Base-by-base conservation (phyloP, 2,113 vertebrate genomes). In the Promerops cafer region DNA sequence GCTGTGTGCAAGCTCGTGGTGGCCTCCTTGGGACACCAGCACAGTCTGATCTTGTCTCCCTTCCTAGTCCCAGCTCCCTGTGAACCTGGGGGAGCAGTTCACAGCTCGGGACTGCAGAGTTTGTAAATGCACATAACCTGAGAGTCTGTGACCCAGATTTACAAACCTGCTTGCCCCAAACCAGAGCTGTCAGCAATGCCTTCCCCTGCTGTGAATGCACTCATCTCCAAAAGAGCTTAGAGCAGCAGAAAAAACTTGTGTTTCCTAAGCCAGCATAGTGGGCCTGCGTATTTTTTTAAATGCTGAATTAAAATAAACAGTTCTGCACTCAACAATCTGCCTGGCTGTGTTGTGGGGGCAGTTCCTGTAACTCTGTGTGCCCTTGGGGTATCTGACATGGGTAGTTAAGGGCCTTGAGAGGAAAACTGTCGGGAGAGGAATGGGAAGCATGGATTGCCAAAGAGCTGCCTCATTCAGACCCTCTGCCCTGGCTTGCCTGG, bases 231-330 rank as follows among this genome's bases (percentile, higher is more conserved):
- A 93, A 89, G 71, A 47, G 94, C 93, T 94, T 90, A 92, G 52
- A 53, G 64, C 76, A 84, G 94, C 94, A 97, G 83, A 86, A 94
- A 85, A 64, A 56, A 42, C n/a, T 65, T 75, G 68, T 42, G 37
- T 61, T 94, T 56, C 90, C 56, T 84, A 84, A 89, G 80, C 88
- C 57, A 35, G n/a, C 0, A 0, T 33, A 52, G 86, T 40, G 53
- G 56, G 84, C 27, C 64, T 66, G 66, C 44, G 64, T 89, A 8
- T 49, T 93, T 94, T 90, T 96, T 76, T 44, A 10, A 60, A 64
- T 28, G 27, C 27, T 77, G 31, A 66, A 93, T 80, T 91, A 77
- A 94, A 96, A 52, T 83, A 85, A 95, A 86, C 64, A 78, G 37
- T 44, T 33, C 88, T 90, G 83, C 31, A 20, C 56, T 90, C 85